Conservation (phyloP, 2,113 vertebrate species). For the Saimiri boliviensis region DNA sequence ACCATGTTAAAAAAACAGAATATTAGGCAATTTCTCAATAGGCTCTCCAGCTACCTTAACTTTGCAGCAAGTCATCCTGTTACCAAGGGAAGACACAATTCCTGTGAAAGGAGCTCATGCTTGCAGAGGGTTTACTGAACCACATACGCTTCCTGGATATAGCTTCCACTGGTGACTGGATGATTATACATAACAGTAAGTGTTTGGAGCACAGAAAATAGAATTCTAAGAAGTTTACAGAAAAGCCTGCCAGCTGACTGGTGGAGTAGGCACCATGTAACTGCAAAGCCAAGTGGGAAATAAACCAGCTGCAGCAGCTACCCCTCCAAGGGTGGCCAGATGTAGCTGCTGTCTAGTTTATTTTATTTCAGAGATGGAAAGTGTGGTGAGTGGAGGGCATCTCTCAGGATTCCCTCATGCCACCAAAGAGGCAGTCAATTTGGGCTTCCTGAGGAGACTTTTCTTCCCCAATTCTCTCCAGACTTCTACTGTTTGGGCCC, state of each 20-base stretch:
- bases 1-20: not conserved
- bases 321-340: conserved; percentile 32
- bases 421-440: not conserved
- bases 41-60: not conserved
- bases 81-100: not conserved
- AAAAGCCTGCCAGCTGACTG: conserved; percentile 25
- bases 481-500: not conserved
- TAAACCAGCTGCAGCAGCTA: conserved; percentile 37
- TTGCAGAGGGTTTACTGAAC: not conserved
- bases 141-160: not conserved
- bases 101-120: not conserved
- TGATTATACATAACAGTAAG: conserved; percentile 29
- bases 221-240: conserved; percentile 46
- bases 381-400: not conserved
- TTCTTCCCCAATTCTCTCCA: not conserved
- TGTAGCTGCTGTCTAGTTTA: conserved; percentile 48
- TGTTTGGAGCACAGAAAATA: conserved; percentile 44
- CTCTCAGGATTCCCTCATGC: not conserved
- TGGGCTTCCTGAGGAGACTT: not conserved
- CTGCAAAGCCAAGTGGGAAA: conserved; percentile 18
- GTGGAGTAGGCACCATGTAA: not conserved
- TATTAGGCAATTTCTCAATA: not conserved
- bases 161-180: conserved; percentile 44
- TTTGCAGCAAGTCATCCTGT: not conserved
- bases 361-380: conserved; percentile 36